These are phyloP conservation scores for Chiloscyllium plagiosum DNA, from an alignment of 2,113 vertebrate genomes.

Conservation along the genomic window DNA sequence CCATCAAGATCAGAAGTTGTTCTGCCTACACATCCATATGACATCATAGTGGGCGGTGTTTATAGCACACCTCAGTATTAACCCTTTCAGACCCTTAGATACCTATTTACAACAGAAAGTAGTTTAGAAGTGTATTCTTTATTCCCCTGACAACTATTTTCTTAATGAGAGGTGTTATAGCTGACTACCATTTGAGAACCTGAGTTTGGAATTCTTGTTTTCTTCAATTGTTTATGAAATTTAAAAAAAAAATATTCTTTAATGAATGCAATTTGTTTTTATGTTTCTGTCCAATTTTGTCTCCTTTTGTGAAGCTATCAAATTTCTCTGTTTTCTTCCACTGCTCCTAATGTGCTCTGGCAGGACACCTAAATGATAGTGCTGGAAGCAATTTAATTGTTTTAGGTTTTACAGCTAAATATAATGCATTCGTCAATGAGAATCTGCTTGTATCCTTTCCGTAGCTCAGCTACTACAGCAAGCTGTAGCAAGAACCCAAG, in stretches of 20 bases:
- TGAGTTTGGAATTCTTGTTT: background rate
- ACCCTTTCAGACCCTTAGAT: too few relatives aligned
- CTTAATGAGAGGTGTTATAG: background rate
- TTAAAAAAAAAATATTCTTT: background rate
- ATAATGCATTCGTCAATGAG: background rate
- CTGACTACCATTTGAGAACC: background rate
- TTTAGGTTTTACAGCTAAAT: background rate
- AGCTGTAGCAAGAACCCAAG: background rate
- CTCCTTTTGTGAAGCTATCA: background rate
- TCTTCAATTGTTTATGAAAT: background rate
- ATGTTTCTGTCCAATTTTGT: background rate
- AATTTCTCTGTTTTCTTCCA: background rate
- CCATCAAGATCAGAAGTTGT: too few relatives aligned
- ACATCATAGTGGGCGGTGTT: too few relatives aligned
- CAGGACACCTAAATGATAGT: background rate
- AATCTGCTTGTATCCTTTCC: background rate
- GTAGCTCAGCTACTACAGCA: background rate
- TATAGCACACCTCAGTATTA: too few relatives aligned
- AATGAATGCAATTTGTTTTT: background rate
- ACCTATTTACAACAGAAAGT: background rate
- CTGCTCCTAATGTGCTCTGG: background rate
- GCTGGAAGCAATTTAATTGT: background rate
- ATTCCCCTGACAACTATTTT: background rate
- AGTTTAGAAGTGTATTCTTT: background rate
- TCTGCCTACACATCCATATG: too few relatives aligned